A percentile compares a stretch with the other conserved stretches of the same genome.
phyloP scores from a whole-genome alignment of 2,888 invertebrate genomes.

The Actias luna region DNA sequence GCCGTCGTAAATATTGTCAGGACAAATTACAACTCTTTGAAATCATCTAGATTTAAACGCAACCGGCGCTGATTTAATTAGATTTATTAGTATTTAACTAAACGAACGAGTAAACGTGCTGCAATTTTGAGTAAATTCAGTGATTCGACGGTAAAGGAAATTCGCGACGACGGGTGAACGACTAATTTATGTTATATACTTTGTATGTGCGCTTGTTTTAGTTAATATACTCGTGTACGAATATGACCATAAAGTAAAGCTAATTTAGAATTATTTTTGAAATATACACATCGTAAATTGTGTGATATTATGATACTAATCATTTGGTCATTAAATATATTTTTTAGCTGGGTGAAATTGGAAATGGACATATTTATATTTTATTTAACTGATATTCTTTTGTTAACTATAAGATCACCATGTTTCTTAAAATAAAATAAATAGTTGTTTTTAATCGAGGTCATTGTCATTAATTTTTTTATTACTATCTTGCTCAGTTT shows the following conservation, averaged over 20 bases:
- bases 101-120: constrained; percentile 42
- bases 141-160: constrained; percentile 41
- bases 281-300: too few species aligned
- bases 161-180: constrained; percentile 27
- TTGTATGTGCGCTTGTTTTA: not conserved
- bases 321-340: too few species aligned
- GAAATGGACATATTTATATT: too few species aligned
- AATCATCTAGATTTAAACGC: constrained; percentile 57
- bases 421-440: too few species aligned
- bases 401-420: too few species aligned
- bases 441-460: too few species aligned
- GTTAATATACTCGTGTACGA: not conserved
- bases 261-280: not conserved
- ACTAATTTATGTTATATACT: constrained; percentile 13
- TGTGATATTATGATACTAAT: too few species aligned
- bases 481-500: too few species aligned
- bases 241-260: not conserved
- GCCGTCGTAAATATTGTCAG: constrained; percentile 72
- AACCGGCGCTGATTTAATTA: constrained; percentile 57
- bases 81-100: constrained; percentile 63
- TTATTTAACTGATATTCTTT: too few species aligned
- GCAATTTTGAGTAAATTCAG: constrained; percentile 37
- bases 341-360: too few species aligned
- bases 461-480: too few species aligned
- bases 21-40: constrained; percentile 78